These are phyloP conservation scores for Passer domesticus DNA, from an alignment of 2,113 vertebrate species.

Conservation along the genomic window DNA sequence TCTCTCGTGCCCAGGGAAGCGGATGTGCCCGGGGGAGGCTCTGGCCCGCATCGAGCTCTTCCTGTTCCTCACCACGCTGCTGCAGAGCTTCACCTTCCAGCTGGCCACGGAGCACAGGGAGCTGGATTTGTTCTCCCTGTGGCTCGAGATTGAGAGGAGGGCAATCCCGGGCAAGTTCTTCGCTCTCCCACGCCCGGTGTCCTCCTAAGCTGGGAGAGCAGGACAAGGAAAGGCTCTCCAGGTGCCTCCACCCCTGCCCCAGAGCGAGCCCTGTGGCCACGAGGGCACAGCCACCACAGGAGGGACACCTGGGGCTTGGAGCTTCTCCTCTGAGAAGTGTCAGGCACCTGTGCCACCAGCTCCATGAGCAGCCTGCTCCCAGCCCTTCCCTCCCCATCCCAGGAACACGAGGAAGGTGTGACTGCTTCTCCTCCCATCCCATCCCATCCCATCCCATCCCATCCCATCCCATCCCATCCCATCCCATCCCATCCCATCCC, in stretches of 20 bases:
- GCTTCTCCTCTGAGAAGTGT: background rate
- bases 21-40: constrained; percentile 38
- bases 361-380: background rate
- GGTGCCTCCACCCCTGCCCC: background rate
- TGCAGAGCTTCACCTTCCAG: constrained; percentile 64
- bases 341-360: background rate
- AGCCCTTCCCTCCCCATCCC: background rate
- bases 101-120: background rate
- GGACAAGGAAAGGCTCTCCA: background rate
- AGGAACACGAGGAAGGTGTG: accelerated
- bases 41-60: constrained; percentile 61
- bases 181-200: background rate
- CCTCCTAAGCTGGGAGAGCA: background rate
- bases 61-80: constrained; percentile 51
- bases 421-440: background rate
- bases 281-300: background rate
- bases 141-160: background rate
- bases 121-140: background rate
- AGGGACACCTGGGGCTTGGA: background rate
- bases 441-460: no score
- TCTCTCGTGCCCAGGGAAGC: constrained; percentile 34
- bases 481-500: accelerated
- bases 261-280: accelerated
- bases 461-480: no score
- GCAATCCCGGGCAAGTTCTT: background rate